A percentile compares a stretch with the other conserved stretches of the same genome.
phyloP scores from a whole-genome alignment of 2,888 invertebrate species.

The Epinotia demarniana region DNA sequence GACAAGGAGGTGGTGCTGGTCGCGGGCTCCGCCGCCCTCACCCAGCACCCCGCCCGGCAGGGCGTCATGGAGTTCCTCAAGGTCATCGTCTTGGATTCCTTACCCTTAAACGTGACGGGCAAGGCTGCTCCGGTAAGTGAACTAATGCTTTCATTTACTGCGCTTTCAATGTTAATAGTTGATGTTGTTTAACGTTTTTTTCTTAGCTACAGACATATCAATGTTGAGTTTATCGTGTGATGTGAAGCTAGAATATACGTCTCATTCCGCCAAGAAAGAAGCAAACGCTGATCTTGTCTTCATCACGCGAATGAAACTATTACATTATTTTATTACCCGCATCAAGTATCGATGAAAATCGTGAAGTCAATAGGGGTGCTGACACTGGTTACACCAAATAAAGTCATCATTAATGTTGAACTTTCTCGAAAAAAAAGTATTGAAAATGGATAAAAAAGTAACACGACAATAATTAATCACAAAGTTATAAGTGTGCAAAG shows the following conservation, averaged over 20 bases:
- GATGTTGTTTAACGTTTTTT: constrained; percentile 10
- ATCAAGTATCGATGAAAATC: not conserved
- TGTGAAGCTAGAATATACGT: not conserved
- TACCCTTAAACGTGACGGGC: constrained; percentile 92
- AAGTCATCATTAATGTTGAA: too few relatives aligned
- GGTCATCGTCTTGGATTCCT: constrained; percentile 96
- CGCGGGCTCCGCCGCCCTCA: constrained; percentile 80
- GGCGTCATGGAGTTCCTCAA: constrained; percentile 97
- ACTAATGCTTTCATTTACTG: not conserved
- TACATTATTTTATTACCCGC: not conserved
- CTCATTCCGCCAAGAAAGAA: not conserved
- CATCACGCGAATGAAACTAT: not conserved
- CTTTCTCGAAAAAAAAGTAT: too few relatives aligned
- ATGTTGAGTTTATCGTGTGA: not conserved
- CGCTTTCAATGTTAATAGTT: constrained; percentile 12
- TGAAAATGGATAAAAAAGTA: too few relatives aligned
- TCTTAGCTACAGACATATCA: not conserved
- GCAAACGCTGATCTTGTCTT: not conserved
- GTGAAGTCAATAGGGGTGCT: not conserved
- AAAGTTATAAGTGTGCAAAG: too few relatives aligned
- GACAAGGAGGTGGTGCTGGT: constrained; percentile 83
- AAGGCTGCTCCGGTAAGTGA: constrained; percentile 88
- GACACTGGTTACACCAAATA: too few relatives aligned
- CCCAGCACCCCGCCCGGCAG: constrained; percentile 92
- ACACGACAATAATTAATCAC: too few relatives aligned